These are phyloP conservation scores for Aphidius gifuensis DNA, from an alignment of 1,140 invertebrate genomes.

Conservation along the genomic window DNA sequence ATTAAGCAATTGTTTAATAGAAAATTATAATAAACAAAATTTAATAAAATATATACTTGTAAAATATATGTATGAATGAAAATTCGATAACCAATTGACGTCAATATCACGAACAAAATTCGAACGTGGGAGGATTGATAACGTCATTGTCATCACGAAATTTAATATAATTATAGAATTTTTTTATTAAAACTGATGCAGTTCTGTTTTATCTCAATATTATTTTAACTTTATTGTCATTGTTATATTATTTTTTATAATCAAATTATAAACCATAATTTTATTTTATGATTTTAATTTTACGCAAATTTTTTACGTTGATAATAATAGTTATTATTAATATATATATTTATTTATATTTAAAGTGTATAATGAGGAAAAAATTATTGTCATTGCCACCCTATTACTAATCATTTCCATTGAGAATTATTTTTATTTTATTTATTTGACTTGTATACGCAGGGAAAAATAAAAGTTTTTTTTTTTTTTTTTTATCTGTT, in stretches of 20 bases:
- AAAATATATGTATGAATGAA: constrained; percentile 6
- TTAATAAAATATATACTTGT: no score
- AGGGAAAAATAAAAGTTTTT: no score
- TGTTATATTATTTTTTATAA: no score
- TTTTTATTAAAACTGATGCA: no score
- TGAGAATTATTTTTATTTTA: background rate
- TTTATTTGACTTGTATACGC: background rate
- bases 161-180: no score
- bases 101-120: no score
- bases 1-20: no score
- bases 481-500: no score
- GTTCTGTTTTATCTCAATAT: background rate
- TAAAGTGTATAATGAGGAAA: constrained; percentile 11
- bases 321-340: constrained; percentile 5
- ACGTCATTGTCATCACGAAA: no score
- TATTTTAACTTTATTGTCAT: background rate
- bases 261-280: no score
- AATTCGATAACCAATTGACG: background rate
- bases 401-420: background rate
- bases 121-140: no score
- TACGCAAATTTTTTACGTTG: constrained; percentile 3
- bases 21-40: no score
- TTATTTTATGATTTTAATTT: background rate
- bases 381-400: constrained; percentile 13
- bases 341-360: constrained; percentile 6